Percentiles rank a stretch among this genome's conserved stretches.
phyloP scores from a whole-genome alignment of 2,113 vertebrate species.

The Taurulus bubalis region DNA sequence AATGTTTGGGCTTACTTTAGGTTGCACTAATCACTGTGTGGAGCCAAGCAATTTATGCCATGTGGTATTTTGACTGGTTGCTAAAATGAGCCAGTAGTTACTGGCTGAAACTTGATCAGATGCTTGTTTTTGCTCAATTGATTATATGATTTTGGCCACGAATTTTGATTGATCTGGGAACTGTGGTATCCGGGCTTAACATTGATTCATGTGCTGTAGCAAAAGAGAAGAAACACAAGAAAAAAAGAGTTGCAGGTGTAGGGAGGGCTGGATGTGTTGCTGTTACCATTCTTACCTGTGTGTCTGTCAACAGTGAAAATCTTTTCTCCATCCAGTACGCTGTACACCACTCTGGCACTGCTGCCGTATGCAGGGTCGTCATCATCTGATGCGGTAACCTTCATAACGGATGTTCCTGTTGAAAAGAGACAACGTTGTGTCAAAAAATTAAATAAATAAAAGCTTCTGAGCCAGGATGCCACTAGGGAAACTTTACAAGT shows the following conservation, averaged over 20 bases:
- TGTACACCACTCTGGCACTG: conserved; percentile 95
- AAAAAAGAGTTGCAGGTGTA: neutral
- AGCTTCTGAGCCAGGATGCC: neutral
- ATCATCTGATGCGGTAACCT: conserved; percentile 94
- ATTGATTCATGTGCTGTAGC: conserved; percentile 6
- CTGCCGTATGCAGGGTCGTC: conserved; percentile 96
- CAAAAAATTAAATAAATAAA: conserved; percentile 11
- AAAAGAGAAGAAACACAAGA: neutral
- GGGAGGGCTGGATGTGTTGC: neutral
- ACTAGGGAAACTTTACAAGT: conserved; percentile 6
- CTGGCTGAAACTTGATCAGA: conserved; percentile 14
- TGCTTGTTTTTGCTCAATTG: conserved; percentile 35
- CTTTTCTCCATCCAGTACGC: conserved; percentile 93
- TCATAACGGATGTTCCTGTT: conserved; percentile 98
- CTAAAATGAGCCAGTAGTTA: conserved; percentile 10
- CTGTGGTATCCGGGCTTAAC: conserved; percentile 19
- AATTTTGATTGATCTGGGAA: conserved; percentile 38
- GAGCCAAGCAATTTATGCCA: conserved; percentile 17
- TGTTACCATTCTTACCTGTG: conserved; percentile 86
- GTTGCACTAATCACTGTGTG: neutral
- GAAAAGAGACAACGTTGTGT: conserved; percentile 41
- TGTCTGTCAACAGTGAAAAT: conserved; percentile 94
- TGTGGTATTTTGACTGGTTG: conserved; percentile 20
- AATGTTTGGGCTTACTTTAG: neutral
- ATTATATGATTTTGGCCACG: conserved; percentile 28